phyloP scores from a whole-genome alignment of 1,140 invertebrate genomes.

The Antheraea mylitta region DNA sequence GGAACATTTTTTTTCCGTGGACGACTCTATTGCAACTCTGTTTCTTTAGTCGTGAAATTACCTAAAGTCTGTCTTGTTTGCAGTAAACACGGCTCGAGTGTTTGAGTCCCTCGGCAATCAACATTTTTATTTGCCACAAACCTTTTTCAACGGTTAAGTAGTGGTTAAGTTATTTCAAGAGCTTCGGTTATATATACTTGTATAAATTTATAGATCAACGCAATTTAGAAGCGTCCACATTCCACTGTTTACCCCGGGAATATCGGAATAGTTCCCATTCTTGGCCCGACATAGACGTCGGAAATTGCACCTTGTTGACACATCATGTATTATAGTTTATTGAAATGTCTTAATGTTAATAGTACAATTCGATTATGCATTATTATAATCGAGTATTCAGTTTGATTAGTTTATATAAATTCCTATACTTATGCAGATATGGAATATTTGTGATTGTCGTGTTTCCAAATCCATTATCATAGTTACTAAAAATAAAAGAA shows the following conservation, averaged over 20 bases:
- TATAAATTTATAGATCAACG: slow-evolving; percentile 18
- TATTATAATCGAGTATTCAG: not conserved
- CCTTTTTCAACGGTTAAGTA: not conserved
- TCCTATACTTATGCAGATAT: too few species aligned
- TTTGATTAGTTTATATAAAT: too few species aligned
- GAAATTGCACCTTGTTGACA: slow-evolving; percentile 3
- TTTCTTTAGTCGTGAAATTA: slow-evolving; percentile 26
- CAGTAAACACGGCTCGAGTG: slow-evolving; percentile 35
- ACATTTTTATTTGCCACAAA: slow-evolving; percentile 23
- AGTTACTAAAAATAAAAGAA: too few species aligned
- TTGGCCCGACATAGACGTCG: slow-evolving; percentile 26
- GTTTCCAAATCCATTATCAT: too few species aligned
- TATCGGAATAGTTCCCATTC: slow-evolving; percentile 61
- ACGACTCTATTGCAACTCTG: slow-evolving; percentile 35
- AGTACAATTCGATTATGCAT: not conserved
- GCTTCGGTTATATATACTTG: not conserved
- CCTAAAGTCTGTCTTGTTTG: slow-evolving; percentile 31
- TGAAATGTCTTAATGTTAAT: not conserved
- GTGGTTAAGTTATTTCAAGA: not conserved
- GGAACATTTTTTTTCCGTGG: slow-evolving; percentile 17
- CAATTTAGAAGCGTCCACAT: slow-evolving; percentile 55
- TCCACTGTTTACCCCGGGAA: slow-evolving; percentile 54
- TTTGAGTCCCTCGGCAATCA: slow-evolving; percentile 29
- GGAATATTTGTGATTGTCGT: too few species aligned
- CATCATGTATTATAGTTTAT: not conserved